Percentiles rank a stretch among this genome's conserved stretches.
These are phyloP conservation scores for Mesoclemmys tuberculata DNA, from an alignment of 2,113 vertebrate genomes.

Conservation along the genomic window DNA sequence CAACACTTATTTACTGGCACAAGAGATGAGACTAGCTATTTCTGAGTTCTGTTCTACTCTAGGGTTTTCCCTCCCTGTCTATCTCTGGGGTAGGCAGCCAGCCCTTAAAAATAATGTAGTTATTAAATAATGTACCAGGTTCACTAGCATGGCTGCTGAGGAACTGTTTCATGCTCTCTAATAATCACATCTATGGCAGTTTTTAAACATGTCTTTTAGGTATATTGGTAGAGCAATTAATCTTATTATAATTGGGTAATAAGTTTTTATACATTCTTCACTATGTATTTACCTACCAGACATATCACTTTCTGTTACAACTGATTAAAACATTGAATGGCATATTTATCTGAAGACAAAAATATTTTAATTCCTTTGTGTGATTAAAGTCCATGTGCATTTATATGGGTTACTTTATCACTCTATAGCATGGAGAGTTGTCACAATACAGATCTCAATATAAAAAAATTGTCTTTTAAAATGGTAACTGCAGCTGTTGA, in stretches of 20 bases:
- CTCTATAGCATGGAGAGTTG: neutral
- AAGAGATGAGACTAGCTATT: neutral
- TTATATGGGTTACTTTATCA: fast-evolving
- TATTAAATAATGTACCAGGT: neutral
- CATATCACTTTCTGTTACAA: neutral
- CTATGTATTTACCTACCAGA: neutral
- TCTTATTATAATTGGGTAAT: neutral
- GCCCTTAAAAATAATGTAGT: neutral
- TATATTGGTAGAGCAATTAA: neutral
- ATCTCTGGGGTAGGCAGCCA: neutral
- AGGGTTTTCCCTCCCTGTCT: neutral
- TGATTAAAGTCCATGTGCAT: neutral
- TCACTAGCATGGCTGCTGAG: neutral
- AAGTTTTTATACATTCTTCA: neutral
- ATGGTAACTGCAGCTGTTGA: neutral
- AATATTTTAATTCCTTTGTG: neutral
- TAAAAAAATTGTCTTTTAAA: neutral
- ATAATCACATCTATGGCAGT: neutral
- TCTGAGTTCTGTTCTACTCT: neutral
- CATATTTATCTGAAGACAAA: neutral
- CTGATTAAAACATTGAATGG: neutral
- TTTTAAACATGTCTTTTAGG: neutral
- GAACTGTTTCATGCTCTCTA: neutral
- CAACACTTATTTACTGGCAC: neutral
- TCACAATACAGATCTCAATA: neutral